Conservation (phyloP, 2,888 invertebrate genomes). For the Lamellibrachia columna region DNA sequence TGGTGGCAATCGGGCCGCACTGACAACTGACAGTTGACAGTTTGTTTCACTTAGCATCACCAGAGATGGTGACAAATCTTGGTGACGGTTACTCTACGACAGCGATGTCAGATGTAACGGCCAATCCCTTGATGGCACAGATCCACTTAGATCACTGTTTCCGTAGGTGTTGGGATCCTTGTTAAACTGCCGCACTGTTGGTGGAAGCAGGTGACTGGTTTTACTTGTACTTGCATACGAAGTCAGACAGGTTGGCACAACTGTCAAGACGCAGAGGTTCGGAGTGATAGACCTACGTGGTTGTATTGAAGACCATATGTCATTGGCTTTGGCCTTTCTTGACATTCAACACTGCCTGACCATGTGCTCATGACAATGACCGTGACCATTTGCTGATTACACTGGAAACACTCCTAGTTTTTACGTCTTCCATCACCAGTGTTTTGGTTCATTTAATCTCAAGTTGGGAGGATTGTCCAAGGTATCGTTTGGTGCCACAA, state of each 20-base stretch:
- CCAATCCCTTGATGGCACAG: not conserved
- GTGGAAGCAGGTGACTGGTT: not conserved
- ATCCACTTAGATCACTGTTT: not conserved
- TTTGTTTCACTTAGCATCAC: not conserved
- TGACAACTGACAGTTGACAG: constrained; percentile 13
- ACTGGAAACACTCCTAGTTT: not conserved
- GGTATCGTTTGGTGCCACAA: not conserved
- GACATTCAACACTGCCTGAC: not conserved
- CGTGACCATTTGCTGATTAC: not conserved
- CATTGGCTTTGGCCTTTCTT: not conserved
- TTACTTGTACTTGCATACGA: not conserved
- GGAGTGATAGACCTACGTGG: not conserved
- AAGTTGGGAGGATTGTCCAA: not conserved
- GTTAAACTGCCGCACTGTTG: too few relatives aligned
- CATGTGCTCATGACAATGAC: not conserved
- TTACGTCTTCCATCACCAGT: not conserved
- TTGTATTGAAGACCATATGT: not conserved
- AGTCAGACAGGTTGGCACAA: not conserved
- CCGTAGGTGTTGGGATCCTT: not conserved
- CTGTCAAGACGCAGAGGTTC: not conserved
- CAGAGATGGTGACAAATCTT: not conserved
- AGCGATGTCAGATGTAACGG: not conserved
- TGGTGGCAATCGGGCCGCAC: constrained; percentile 6
- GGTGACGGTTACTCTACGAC: too few relatives aligned
- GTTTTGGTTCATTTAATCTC: not conserved